A percentile compares a stretch with the other conserved stretches of the same genome.
Conservation (phyloP, 2,797 vertebrate species). For the Sebastes miniatus region DNA sequence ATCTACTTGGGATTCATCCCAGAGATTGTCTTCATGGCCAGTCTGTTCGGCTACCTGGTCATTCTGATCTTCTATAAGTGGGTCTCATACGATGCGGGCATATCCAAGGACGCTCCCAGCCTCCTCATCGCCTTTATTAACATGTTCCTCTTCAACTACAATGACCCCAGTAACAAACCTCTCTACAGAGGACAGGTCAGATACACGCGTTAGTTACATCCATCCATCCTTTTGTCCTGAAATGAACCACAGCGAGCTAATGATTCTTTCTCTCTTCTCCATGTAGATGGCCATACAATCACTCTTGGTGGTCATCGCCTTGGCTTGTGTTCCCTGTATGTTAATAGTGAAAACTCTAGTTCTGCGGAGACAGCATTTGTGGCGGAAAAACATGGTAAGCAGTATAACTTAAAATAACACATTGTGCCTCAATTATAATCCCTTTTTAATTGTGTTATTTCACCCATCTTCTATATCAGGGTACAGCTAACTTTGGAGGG, state of each 20-base stretch:
- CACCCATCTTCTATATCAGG: constrained; percentile 72
- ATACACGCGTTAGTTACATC: background rate
- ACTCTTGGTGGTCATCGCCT: constrained; percentile 89
- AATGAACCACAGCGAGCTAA: background rate
- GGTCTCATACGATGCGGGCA: constrained; percentile 85
- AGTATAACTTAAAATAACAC: background rate
- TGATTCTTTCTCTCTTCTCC: background rate
- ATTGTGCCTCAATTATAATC: background rate
- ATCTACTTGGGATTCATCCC: constrained; percentile 97
- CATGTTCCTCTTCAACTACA: constrained; percentile 97
- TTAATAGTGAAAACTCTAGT: constrained; percentile 93
- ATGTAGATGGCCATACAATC: constrained; percentile 87
- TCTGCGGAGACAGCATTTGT: constrained; percentile 88
- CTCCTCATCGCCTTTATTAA: constrained; percentile 98
- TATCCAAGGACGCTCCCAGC: constrained; percentile 90
- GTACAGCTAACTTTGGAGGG: constrained; percentile 95
- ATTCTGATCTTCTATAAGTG: constrained; percentile 97
- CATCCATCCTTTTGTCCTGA: background rate
- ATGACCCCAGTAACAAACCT: constrained; percentile 80
- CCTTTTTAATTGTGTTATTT: background rate
- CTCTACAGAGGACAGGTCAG: constrained; percentile 94
- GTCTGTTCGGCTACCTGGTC: constrained; percentile 93
- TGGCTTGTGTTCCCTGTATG: constrained; percentile 95
- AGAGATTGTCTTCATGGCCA: constrained; percentile 93
- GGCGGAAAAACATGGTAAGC: constrained; percentile 87